Evolutionary conservation across 2,888 invertebrate species (phyloP).

Genomic region (Hyles lineata): DNA sequence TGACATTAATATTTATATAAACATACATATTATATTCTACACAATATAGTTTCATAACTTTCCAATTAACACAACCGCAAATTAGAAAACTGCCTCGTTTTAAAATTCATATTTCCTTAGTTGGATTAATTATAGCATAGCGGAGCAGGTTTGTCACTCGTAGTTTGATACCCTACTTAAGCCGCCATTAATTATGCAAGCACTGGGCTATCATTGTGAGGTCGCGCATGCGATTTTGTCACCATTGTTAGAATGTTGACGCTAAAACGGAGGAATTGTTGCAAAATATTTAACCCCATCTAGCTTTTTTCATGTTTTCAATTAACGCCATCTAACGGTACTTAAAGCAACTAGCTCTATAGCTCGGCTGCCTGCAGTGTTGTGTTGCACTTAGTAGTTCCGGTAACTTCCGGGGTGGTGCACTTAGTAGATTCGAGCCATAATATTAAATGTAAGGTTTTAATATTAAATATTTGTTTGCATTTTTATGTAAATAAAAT

Average conservation of each 20-base stretch:
- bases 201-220: slow-evolving; percentile 35
- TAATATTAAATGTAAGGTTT: background rate
- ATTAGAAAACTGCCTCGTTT: background rate
- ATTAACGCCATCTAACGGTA: slow-evolving; percentile 28
- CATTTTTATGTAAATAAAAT: background rate
- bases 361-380: slow-evolving; percentile 2
- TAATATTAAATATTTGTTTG: background rate
- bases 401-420: background rate
- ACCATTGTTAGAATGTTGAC: background rate
- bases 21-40: background rate
- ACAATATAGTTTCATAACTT: background rate
- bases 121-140: background rate
- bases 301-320: background rate
- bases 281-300: background rate
- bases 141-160: background rate
- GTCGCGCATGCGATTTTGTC: slow-evolving; percentile 9
- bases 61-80: background rate
- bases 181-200: slow-evolving; percentile 30
- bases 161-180: slow-evolving; percentile 16
- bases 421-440: background rate
- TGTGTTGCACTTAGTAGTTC: slow-evolving; percentile 1
- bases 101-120: slow-evolving; percentile 10
- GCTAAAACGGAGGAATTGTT: background rate
- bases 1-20: background rate
- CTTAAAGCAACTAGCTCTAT: slow-evolving; percentile 1